Conservation (phyloP, 1,140 invertebrate genomes). For the Oppia nitens region DNA sequence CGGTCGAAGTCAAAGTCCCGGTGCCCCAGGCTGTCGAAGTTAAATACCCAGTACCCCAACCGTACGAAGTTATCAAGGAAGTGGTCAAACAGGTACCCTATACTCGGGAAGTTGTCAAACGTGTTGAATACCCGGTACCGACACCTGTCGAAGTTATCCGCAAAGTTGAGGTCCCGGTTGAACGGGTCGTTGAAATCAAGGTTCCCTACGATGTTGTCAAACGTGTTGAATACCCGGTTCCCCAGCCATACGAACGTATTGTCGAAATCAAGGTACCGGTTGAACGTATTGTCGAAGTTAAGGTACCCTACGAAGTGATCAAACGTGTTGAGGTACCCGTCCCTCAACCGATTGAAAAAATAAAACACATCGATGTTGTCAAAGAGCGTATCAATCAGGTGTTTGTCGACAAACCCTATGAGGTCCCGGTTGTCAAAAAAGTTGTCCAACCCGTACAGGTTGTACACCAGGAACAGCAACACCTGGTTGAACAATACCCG, state of each 20-base stretch:
- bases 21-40: background rate
- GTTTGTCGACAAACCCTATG: slow-evolving; percentile 10
- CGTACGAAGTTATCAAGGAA: slow-evolving; percentile 7
- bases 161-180: background rate
- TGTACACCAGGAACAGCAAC: background rate
- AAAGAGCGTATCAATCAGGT: slow-evolving; percentile 6
- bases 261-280: background rate
- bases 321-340: background rate
- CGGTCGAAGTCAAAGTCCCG: background rate
- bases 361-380: slow-evolving; percentile 6
- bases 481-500: background rate
- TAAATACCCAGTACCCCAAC: background rate
- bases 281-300: slow-evolving; percentile 1
- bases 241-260: background rate
- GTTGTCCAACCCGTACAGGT: background rate
- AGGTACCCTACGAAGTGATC: background rate
- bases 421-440: slow-evolving; percentile 7
- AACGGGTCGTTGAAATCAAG: background rate
- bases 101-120: background rate
- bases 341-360: slow-evolving; percentile 1
- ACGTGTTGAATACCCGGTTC: background rate
- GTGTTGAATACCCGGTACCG: background rate
- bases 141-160: background rate
- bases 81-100: slow-evolving; percentile 1
- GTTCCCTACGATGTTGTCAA: background rate